A percentile compares a stretch with the other conserved stretches of the same genome.
These are phyloP conservation scores for Drosophila quadrilineata DNA, from an alignment of 1,140 invertebrate genomes.

Conservation along the genomic window DNA sequence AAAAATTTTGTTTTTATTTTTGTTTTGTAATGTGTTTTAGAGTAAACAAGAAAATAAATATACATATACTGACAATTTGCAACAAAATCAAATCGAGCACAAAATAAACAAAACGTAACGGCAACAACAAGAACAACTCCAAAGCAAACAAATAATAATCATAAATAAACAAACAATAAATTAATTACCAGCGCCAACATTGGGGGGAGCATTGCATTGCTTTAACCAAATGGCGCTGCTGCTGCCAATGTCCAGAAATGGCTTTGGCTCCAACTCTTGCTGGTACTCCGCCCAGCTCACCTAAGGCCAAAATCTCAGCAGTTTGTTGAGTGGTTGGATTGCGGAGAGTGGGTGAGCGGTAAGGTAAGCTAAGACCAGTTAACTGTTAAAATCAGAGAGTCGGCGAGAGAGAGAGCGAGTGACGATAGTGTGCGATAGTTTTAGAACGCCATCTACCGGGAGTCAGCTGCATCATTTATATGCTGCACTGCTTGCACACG, in stretches of 20 bases:
- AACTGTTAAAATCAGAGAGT: neutral
- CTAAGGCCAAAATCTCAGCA: constrained; percentile 18
- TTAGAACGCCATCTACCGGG: no score
- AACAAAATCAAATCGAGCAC: constrained; percentile 29
- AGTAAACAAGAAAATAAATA: constrained; percentile 17
- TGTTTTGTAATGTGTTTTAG: no score
- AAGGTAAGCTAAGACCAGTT: no score
- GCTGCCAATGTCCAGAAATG: constrained; percentile 46
- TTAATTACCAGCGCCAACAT: constrained; percentile 2
- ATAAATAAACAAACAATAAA: neutral
- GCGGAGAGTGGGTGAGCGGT: constrained; percentile 1
- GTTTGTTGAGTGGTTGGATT: neutral
- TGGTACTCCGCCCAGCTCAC: constrained; percentile 42
- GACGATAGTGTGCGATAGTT: neutral
- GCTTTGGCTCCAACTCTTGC: constrained; percentile 44
- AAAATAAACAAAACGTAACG: constrained; percentile 19
- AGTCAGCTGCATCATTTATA: neutral
- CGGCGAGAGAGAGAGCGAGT: constrained; percentile 16
- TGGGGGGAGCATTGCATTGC: constrained; percentile 4
- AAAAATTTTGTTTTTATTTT: no score
- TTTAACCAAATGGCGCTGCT: constrained; percentile 32
- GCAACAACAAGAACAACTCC: constrained; percentile 1
- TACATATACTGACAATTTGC: no score
- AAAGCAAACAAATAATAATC: neutral
- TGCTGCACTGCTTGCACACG: neutral